Conservation (phyloP, 2,113 vertebrate genomes). For the Peromyscus polionotus region DNA sequence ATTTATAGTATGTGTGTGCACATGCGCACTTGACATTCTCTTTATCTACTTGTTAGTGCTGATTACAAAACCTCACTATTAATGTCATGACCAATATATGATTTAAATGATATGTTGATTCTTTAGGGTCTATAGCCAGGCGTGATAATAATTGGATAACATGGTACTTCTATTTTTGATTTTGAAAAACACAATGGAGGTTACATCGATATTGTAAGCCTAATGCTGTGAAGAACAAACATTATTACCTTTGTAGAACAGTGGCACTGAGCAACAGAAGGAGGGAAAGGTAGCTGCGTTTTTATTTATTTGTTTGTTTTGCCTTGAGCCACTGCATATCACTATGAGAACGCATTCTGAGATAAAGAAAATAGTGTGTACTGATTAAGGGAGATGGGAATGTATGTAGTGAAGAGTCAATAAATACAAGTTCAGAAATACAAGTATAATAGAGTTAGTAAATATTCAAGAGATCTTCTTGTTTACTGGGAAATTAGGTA, state of each 20-base stretch:
- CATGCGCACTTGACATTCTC: too few relatives aligned
- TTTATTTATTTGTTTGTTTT: neutral
- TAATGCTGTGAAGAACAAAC: neutral
- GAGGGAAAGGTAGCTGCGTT: neutral
- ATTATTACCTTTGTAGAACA: neutral
- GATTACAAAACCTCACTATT: neutral
- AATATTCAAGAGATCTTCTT: slow-evolving; percentile 19
- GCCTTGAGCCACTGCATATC: neutral
- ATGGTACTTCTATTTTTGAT: neutral
- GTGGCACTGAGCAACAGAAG: neutral
- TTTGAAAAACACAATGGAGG: neutral
- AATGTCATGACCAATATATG: neutral
- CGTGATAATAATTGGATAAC: neutral
- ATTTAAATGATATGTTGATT: neutral
- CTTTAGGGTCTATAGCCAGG: neutral
- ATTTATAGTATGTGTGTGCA: neutral
- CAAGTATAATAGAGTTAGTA: neutral
- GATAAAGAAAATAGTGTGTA: neutral
- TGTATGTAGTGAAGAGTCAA: neutral
- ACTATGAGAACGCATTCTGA: neutral
- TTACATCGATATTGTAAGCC: neutral
- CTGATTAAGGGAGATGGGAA: neutral
- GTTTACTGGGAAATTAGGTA: neutral
- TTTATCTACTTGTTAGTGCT: neutral
- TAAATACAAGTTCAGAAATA: neutral